A percentile compares a stretch with the other conserved stretches of the same genome.
phyloP scores from a whole-genome alignment of 2,113 vertebrate genomes.

The Dromiciops gliroides region DNA sequence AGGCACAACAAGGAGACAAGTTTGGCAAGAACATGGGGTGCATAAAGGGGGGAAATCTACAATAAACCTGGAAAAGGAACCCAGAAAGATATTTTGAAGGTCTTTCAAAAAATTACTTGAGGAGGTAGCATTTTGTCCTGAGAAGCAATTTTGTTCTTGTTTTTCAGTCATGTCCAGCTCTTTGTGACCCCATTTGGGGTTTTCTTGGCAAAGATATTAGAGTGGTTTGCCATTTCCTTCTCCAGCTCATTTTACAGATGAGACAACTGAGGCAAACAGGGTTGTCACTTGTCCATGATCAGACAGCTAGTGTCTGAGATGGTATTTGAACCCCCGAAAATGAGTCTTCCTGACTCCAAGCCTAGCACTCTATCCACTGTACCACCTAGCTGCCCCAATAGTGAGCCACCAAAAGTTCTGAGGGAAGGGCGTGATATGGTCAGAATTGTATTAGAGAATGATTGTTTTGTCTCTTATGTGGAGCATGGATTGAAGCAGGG shows the following conservation, averaged over 20 bases:
- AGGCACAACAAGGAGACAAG: neutral
- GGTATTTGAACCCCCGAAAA: neutral
- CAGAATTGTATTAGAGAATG: conserved; percentile 14
- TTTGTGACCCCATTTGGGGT: neutral
- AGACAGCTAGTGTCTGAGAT: neutral
- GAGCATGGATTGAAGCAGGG: neutral
- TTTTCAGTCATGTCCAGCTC: neutral
- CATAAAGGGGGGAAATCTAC: neutral
- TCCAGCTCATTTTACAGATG: neutral
- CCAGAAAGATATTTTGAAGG: neutral
- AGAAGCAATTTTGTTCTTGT: neutral
- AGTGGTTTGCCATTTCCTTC: neutral
- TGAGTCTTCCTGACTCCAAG: neutral
- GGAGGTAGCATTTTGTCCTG: neutral
- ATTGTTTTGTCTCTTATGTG: neutral
- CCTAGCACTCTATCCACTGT: neutral
- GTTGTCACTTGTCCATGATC: neutral
- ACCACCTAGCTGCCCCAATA: neutral
- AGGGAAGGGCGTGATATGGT: neutral
- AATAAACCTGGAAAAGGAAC: neutral
- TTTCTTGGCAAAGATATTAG: neutral
- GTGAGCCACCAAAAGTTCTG: neutral
- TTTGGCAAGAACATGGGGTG: neutral
- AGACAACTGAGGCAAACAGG: neutral
- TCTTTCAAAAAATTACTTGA: neutral